Evolutionary conservation across 2,113 vertebrate genomes (phyloP).

Genomic region (Sciurus niger): DNA sequence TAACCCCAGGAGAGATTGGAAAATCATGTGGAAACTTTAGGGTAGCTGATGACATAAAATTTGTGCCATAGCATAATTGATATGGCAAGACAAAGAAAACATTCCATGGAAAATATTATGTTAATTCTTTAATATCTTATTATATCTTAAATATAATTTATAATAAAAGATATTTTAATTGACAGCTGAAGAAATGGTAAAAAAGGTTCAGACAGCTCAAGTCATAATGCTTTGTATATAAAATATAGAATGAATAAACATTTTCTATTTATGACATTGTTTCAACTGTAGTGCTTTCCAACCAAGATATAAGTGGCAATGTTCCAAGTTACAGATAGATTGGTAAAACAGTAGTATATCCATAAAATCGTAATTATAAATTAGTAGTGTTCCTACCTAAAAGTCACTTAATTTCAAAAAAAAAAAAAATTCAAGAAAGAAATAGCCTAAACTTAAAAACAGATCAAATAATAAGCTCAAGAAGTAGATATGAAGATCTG

Average conservation of each 20-base stretch:
- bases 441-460: neutral
- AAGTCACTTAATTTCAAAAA: conserved; percentile 5
- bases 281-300: conserved; percentile 15
- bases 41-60: neutral
- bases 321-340: neutral
- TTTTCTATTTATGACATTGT: neutral
- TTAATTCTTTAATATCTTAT: neutral
- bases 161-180: neutral
- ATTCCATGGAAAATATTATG: neutral
- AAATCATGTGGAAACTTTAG: conserved; percentile 52
- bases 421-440: neutral
- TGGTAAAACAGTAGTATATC: neutral
- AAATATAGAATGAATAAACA: neutral
- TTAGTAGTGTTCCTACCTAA: neutral
- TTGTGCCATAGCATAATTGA: neutral
- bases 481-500: neutral
- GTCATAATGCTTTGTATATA: neutral
- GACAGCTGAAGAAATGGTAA: neutral
- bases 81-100: neutral
- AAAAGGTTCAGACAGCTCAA: neutral
- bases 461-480: neutral
- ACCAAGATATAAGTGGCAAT: neutral
- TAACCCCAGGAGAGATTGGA: conserved; percentile 73
- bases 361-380: neutral
- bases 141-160: neutral